These are phyloP conservation scores for Sussaba pulchella DNA, from an alignment of 2,888 invertebrate genomes.

Conservation along the genomic window DNA sequence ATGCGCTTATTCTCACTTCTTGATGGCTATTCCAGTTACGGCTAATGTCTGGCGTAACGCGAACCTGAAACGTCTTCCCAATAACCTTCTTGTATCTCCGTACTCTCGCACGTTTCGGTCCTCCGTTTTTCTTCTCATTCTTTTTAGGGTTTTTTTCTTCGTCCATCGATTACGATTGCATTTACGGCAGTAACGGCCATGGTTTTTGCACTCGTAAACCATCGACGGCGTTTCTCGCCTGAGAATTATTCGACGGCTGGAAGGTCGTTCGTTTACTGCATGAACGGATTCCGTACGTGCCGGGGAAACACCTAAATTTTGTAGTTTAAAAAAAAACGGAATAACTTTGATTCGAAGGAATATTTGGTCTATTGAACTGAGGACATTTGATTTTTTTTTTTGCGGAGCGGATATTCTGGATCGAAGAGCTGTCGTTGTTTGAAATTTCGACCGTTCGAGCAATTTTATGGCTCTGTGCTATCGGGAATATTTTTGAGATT, in stretches of 20 bases:
- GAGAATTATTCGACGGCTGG: not conserved
- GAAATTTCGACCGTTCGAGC: no score
- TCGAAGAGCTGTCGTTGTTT: no score
- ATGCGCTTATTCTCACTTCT: slow-evolving; percentile 61
- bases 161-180: slow-evolving; percentile 80
- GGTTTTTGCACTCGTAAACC: slow-evolving; percentile 79
- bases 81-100: slow-evolving; percentile 53
- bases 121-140: not conserved
- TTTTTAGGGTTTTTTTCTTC: slow-evolving; percentile 67
- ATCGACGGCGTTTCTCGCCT: slow-evolving; percentile 49
- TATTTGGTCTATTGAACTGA: no score
- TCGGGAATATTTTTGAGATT: no score
- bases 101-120: slow-evolving; percentile 1
- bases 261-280: slow-evolving; percentile 17
- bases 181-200: slow-evolving; percentile 79
- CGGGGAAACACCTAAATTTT: not conserved
- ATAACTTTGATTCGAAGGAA: no score
- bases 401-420: no score
- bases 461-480: no score
- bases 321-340: no score
- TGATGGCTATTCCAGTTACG: slow-evolving; percentile 80
- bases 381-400: no score
- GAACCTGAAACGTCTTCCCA: slow-evolving; percentile 74
- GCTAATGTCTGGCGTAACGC: slow-evolving; percentile 78
- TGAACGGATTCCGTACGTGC: not conserved